Evolutionary conservation across 2,113 vertebrate species (phyloP).

Genomic region (Esox niger): DNA sequence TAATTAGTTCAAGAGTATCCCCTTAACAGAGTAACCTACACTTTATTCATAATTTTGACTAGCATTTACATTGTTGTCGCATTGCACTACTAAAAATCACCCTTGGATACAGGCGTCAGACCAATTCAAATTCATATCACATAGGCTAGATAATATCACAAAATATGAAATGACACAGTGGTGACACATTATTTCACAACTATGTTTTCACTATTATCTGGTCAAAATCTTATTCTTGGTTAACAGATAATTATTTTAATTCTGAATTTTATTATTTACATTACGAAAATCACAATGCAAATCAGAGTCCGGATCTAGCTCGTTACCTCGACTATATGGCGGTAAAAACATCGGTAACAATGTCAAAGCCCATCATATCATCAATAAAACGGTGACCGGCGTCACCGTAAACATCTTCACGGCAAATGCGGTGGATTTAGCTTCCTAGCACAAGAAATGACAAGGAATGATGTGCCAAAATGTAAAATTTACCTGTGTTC

Average conservation of each 20-base stretch:
- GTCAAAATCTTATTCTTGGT: neutral
- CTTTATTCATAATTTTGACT: no score
- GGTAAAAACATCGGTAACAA: no score
- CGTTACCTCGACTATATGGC: no score
- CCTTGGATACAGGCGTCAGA: no score
- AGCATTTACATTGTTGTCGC: no score
- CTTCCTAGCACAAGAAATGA: neutral
- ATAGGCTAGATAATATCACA: no score
- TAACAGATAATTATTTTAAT: no score
- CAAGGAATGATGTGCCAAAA: neutral
- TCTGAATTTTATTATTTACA: no score
- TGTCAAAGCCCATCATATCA: neutral
- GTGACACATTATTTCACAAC: neutral
- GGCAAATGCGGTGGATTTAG: neutral
- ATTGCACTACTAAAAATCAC: no score
- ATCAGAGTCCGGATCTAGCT: no score
- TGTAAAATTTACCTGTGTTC: constrained; percentile 47
- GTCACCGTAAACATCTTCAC: neutral
- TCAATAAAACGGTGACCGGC: neutral
- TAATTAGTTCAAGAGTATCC: neutral
- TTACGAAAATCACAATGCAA: no score
- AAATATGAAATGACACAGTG: neutral
- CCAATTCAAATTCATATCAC: no score
- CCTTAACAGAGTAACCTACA: neutral
- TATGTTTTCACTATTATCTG: neutral